Base-by-base conservation (phyloP, 2,888 invertebrate genomes). In the Heteromyza rotundicornis region DNA sequence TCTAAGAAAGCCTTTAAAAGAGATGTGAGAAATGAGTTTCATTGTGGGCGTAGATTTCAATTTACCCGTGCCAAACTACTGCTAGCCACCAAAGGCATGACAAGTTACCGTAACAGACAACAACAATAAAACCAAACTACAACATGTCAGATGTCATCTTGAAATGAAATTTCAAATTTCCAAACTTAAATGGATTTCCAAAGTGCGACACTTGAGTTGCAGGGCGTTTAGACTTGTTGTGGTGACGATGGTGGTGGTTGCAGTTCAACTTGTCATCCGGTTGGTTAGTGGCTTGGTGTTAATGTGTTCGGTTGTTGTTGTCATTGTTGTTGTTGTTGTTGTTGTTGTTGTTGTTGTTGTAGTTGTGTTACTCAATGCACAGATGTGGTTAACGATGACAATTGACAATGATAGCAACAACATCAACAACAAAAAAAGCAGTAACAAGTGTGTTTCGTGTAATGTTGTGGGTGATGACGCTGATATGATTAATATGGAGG, bases 111-210 rank as follows among this genome's bases (percentile, higher is more conserved):
- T 5, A 47, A 20, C 47, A 14, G 12, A 47, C 47, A 47, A 47
- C 47, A 47, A 47, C 47, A 47, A 47, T 8, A 47, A 47, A 36
- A 24, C 36, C 14, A 51, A 14, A 62, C 53, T 49, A 60, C 64
- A 62, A 62, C 24, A 32, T 62, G 60, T 64, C 62, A 59, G 66
- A 64, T 66, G 64, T 60, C 64, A 62, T 66, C 64, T 66, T 44
- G 62, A 61, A 55, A 50, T 63, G 59, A 59, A 64, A 61, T 66
- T 60, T 40, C 62, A 66, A 40, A 12, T 40, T 40, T n/a, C n/a
- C n/a, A n/a, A n/a, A 40, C 40, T 8, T 40, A 40, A 40, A 40
- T 40, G 40, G 40, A 40, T 40, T 40, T 40, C 14, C 40, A 40
- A 40, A 40, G 10, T 40, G 40, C n/a, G 40, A 40, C 5, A n/a